Evolutionary conservation across 2,797 vertebrate species (phyloP).

Genomic region (Sebastes iracundus): DNA sequence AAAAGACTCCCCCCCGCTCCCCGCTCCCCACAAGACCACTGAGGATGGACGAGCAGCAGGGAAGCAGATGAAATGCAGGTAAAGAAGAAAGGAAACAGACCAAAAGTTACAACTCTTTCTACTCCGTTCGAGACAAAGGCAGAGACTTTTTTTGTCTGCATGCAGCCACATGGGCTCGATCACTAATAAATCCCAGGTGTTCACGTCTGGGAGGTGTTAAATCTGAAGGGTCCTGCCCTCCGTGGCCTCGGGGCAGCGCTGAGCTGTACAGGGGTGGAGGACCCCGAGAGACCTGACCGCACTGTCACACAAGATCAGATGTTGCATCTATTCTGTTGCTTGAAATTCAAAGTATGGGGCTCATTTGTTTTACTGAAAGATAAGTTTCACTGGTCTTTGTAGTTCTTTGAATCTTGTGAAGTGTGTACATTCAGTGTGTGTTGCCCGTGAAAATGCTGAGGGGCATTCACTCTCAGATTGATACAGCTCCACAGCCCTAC

Average conservation of each 20-base stretch:
- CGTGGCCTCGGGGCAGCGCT: conserved; percentile 53
- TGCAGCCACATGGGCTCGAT: conserved; percentile 36
- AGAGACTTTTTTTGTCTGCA: conserved; percentile 42
- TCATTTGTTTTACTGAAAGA: conserved; percentile 27
- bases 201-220: conserved; percentile 75
- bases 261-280: conserved; percentile 54
- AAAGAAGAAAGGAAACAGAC: conserved; percentile 34
- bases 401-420: conserved; percentile 11
- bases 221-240: conserved; percentile 65
- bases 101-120: conserved; percentile 48
- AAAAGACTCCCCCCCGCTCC: conserved; percentile 53
- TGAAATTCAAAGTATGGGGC: conserved; percentile 37
- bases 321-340: conserved; percentile 60
- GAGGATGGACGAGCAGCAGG: conserved; percentile 69
- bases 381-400: conserved; percentile 11
- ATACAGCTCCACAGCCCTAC: conserved; percentile 66
- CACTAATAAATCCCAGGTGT: conserved; percentile 78
- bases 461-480: conserved; percentile 67
- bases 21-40: conserved; percentile 49
- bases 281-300: conserved; percentile 59
- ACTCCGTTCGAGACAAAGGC: conserved; percentile 42
- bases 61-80: conserved; percentile 66
- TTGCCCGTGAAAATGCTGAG: conserved; percentile 51
- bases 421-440: conserved; percentile 27
- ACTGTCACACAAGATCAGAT: conserved; percentile 67